phyloP scores from a whole-genome alignment of 2,888 invertebrate genomes.

The Encarsia formosa region DNA sequence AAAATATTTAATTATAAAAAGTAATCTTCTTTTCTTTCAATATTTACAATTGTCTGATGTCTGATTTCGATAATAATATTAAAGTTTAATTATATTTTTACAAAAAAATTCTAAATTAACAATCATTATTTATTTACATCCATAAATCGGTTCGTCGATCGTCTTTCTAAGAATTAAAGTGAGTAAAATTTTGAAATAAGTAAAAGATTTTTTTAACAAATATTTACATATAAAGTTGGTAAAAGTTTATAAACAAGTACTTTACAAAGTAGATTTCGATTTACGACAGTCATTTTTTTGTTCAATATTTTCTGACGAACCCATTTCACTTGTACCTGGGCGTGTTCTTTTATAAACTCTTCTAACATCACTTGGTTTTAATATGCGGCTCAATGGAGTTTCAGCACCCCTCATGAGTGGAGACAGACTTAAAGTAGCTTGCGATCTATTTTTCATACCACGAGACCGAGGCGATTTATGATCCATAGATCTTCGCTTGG shows the following conservation, averaged over 20 bases:
- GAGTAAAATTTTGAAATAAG: background rate
- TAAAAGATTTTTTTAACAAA: background rate
- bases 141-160: background rate
- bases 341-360: constrained; percentile 29
- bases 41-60: no score
- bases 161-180: background rate
- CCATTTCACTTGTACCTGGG: constrained; percentile 4
- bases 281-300: background rate
- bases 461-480: constrained; percentile 39
- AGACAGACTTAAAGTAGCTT: constrained; percentile 34
- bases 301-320: constrained; percentile 1
- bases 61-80: no score
- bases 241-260: constrained; percentile 1
- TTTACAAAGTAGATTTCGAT: constrained; percentile 11
- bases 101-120: background rate
- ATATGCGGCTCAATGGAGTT: constrained; percentile 33
- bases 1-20: no score
- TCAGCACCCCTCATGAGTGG: constrained; percentile 36
- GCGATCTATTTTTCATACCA: constrained; percentile 29
- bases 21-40: no score
- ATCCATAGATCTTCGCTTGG: constrained; percentile 35
- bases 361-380: constrained; percentile 37
- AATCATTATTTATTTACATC: background rate
- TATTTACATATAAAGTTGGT: background rate
- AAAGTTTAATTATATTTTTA: background rate